Percentiles rank a stretch among this genome's conserved stretches.
Conservation (phyloP, 2,888 invertebrate genomes). For the Perizoma affinitatum region DNA sequence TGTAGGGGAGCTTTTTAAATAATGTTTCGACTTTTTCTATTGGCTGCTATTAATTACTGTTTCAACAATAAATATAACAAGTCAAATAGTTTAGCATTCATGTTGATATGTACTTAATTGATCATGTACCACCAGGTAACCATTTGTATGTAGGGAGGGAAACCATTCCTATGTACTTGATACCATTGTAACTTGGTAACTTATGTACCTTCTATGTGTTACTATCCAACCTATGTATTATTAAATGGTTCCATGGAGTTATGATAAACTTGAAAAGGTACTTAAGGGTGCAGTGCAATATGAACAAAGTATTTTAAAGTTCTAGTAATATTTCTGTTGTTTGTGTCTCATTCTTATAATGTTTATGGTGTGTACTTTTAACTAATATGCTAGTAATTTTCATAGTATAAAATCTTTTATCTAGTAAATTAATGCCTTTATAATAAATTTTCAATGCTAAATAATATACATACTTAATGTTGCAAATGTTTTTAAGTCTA, state of each 20-base stretch:
- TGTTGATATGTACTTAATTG: slow-evolving; percentile 38
- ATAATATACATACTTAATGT: slow-evolving; percentile 34
- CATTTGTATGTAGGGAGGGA: slow-evolving; percentile 27
- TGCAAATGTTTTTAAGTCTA: slow-evolving; percentile 41
- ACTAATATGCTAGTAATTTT: slow-evolving; percentile 47
- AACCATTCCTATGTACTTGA: neutral
- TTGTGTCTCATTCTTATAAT: slow-evolving; percentile 37
- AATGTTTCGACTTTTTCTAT: slow-evolving; percentile 66
- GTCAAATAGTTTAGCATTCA: slow-evolving; percentile 42
- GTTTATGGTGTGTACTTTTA: slow-evolving; percentile 44
- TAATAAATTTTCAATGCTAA: slow-evolving; percentile 35
- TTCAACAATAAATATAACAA: slow-evolving; percentile 49
- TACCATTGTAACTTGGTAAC: no score
- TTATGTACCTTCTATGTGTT: neutral
- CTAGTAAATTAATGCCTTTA: slow-evolving; percentile 37
- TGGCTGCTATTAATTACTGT: slow-evolving; percentile 66
- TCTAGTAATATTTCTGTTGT: slow-evolving; percentile 37
- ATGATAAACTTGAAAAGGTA: slow-evolving; percentile 19
- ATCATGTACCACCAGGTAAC: slow-evolving; percentile 33
- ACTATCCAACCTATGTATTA: slow-evolving; percentile 31
- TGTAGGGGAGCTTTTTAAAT: slow-evolving; percentile 63
- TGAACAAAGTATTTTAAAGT: slow-evolving; percentile 43
- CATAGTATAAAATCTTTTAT: slow-evolving; percentile 37
- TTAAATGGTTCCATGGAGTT: slow-evolving; percentile 54
- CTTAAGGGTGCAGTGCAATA: slow-evolving; percentile 71